Evolutionary conservation across 2,113 vertebrate species (phyloP), one percentile per base, ranked within the genome.

Genomic region (Gallinago paraguaiae): DNA sequence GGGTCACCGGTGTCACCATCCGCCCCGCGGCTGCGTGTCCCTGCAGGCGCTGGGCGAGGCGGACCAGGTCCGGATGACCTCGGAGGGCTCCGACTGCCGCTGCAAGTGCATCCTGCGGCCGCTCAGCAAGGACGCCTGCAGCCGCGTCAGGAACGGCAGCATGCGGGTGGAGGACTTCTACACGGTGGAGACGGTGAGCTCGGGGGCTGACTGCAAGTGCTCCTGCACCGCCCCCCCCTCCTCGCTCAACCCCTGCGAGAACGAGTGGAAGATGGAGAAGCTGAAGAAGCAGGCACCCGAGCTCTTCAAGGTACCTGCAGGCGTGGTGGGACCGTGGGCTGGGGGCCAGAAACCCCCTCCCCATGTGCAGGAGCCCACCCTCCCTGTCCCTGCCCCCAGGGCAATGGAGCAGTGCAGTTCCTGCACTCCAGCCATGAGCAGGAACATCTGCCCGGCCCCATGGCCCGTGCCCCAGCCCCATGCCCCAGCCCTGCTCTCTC

Each of bases 51-150:
- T 99, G 37, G 98, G 98, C 0, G 99, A 99, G 24, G 51, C 79
- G 1, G 99, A 99, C 59, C 99, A 99, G 18, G 99, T 99, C n/a
- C 98, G 98, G 60, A 99, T 99, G 99, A 99, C 98, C 1, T 99
- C 99, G 0, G 99, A 99, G 96, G 99, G 99, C 79, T 99, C 99
- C 0, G 99, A 99, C 98, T 99, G 99, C 97, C 99, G 99, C 94
- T 99, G 99, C 86, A 99, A 99, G 97, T 99, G 99, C 97, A 99
- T 99, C 98, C 98, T 99, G 99, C 97, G 99, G 6, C 99, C 99
- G 0, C 98, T 99, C 25, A 99, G 98, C 97, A 98, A 98, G 86
- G 99, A 99, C 2, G 99, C 99, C 6, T 99, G 99, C 95, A 95
- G 96, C 92, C 98, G 98, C 5, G 98, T 99, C 91, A 97, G 98